phyloP scores from a whole-genome alignment of 1,140 invertebrate genomes.

The Pantala flavescens region DNA sequence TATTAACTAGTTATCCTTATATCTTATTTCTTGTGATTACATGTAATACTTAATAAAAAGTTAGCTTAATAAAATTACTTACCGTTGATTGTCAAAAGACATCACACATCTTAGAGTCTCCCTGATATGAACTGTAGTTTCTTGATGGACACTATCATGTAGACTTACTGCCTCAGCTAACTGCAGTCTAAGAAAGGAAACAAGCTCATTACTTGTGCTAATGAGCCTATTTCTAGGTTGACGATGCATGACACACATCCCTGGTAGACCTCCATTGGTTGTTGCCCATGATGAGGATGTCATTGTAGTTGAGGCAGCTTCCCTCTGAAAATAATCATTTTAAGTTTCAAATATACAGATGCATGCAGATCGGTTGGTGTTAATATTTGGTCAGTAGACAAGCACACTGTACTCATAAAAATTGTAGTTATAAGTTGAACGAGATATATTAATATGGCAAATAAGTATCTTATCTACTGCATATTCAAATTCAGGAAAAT shows the following conservation, averaged over 20 bases:
- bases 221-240: background rate
- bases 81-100: slow-evolving; percentile 60
- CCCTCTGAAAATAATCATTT: slow-evolving; percentile 31
- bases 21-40: too few relatives aligned
- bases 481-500: too few relatives aligned
- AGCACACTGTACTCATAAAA: too few relatives aligned
- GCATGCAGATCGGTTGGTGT: too few relatives aligned
- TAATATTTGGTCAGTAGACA: too few relatives aligned
- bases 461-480: too few relatives aligned
- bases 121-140: slow-evolving; percentile 73
- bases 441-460: too few relatives aligned
- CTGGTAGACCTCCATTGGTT: background rate
- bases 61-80: slow-evolving; percentile 20
- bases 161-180: slow-evolving; percentile 80
- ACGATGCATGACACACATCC: background rate
- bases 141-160: slow-evolving; percentile 50
- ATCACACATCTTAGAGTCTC: slow-evolving; percentile 74
- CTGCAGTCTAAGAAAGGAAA: slow-evolving; percentile 64
- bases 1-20: too few relatives aligned
- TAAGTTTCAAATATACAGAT: too few relatives aligned
- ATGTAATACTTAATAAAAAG: too few relatives aligned
- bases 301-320: slow-evolving; percentile 19
- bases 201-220: slow-evolving; percentile 49
- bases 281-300: background rate
- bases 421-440: too few relatives aligned